Conservation (phyloP, 2,888 invertebrate genomes). For the Tortrix viridana region DNA sequence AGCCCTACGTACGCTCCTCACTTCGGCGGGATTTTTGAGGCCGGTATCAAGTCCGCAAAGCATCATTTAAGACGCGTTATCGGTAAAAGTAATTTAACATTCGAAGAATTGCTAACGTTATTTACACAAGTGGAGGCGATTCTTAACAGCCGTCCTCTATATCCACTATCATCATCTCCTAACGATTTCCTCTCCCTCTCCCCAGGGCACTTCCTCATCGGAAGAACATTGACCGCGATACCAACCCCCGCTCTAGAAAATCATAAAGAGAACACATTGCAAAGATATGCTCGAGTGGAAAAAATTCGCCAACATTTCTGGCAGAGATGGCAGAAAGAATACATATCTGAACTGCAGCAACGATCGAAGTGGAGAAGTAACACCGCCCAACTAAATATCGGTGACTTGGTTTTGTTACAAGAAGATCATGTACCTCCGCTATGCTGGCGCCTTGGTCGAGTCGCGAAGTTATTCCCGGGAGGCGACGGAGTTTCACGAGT, state of each 20-base stretch:
- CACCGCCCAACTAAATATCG: constrained; percentile 28
- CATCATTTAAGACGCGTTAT: constrained; percentile 13
- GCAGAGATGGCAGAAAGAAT: constrained; percentile 11
- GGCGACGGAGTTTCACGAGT: constrained; percentile 14
- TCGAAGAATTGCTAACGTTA: constrained; percentile 14
- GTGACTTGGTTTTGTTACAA: constrained; percentile 38
- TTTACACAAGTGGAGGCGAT: constrained; percentile 35
- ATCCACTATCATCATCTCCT: constrained; percentile 26
- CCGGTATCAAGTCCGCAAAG: background rate
- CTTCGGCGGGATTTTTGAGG: constrained; percentile 4
- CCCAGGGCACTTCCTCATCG: constrained; percentile 38
- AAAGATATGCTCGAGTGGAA: constrained; percentile 39
- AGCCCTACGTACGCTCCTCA: constrained; percentile 3
- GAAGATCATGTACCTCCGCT: constrained; percentile 36
- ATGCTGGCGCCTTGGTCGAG: constrained; percentile 30
- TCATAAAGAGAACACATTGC: constrained; percentile 4
- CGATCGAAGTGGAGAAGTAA: constrained; percentile 44
- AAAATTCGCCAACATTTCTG: constrained; percentile 42
- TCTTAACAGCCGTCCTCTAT: constrained; percentile 32
- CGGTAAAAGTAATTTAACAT: constrained; percentile 6
- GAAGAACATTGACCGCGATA: constrained; percentile 27
- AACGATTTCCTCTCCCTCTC: constrained; percentile 29
- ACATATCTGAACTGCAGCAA: constrained; percentile 45
- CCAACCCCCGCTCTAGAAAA: constrained; percentile 17
- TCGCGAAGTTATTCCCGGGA: constrained; percentile 28